Percentiles rank a stretch among this genome's conserved stretches.
phyloP scores from a whole-genome alignment of 2,113 vertebrate genomes.

The Dromaius novaehollandiae region DNA sequence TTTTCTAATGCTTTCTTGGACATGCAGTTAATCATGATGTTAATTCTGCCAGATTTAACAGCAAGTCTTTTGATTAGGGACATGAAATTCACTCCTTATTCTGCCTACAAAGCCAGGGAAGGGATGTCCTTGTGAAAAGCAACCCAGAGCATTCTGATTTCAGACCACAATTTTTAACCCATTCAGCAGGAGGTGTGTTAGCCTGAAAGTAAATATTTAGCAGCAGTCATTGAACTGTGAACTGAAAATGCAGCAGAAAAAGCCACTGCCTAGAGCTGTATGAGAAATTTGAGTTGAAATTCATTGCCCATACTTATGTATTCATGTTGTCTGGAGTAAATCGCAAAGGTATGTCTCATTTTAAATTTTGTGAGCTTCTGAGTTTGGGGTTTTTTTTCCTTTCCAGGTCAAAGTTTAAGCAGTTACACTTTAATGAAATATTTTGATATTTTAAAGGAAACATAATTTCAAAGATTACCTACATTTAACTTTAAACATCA shows the following conservation, averaged over 20 bases:
- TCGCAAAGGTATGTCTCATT: not conserved
- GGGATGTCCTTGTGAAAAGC: not conserved
- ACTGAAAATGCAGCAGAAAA: conserved; percentile 11
- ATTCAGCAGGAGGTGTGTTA: not conserved
- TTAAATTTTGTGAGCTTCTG: not conserved
- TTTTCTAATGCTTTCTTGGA: not conserved
- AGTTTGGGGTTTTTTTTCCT: not conserved
- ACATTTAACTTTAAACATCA: not conserved
- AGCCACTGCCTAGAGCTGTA: not conserved
- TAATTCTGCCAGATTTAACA: conserved; percentile 11
- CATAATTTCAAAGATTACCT: not conserved
- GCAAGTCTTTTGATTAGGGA: not conserved
- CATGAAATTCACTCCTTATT: not conserved
- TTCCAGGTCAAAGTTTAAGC: not conserved
- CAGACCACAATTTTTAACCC: conserved; percentile 8
- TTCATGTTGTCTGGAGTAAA: conserved; percentile 13
- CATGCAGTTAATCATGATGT: not conserved
- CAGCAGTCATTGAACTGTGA: conserved; percentile 11
- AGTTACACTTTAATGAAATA: not conserved
- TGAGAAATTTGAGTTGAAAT: not conserved
- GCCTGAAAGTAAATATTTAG: conserved; percentile 30
- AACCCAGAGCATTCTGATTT: not conserved
- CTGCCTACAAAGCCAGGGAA: not conserved
- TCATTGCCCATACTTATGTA: not conserved
- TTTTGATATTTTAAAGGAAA: not conserved